Evolutionary conservation across 2,888 invertebrate genomes (phyloP), one percentile per base, ranked within the genome.

Genomic region (Tenthredo mesomela): DNA sequence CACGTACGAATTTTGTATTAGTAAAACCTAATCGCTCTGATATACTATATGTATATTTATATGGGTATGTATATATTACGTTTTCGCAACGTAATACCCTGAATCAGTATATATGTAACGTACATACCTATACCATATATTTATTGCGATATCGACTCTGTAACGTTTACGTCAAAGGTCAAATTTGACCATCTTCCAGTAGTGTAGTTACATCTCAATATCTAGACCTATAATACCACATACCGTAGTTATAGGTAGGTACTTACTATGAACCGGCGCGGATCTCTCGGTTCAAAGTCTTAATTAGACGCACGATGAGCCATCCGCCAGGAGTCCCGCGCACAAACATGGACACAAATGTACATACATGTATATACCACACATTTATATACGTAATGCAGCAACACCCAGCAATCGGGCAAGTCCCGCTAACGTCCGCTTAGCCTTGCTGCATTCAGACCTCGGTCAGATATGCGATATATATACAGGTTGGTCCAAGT

Each of bases 361-460:
- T 40, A n/a, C 7, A 3, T 12, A 33, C 15, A 70, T 37, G 0
- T 33, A 70, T 37, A 3, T 33, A 58, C 21, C 15, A 18, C 50
- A 50, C 50, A 54, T 54, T 67, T 15, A 15, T 15, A 15, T 15
- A 67, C 29, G 29, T 67, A 67, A 67, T 67, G 65, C 54, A 54
- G 54, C 54, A 54, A 54, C 29, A 67, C 65, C 65, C 65, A 67
- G 65, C 65, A 67, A 67, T 67, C 65, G 65, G 65, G 29, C 65
- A 67, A 67, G 65, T 67, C 65, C 65, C 65, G 65, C 65, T 67
- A 67, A 67, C 65, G 65, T 67, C 65, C 65, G 65, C 65, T 67
- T 33, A 67, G 65, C 65, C 65, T 67, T 67, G 65, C 65, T 67
- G 65, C 12, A 67, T 67, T 67, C 65, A 67, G 65, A 67, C 29